Evolutionary conservation across 2,113 vertebrate genomes (phyloP), one percentile per base, ranked within the genome.

Genomic region (Tringa solitaria): DNA sequence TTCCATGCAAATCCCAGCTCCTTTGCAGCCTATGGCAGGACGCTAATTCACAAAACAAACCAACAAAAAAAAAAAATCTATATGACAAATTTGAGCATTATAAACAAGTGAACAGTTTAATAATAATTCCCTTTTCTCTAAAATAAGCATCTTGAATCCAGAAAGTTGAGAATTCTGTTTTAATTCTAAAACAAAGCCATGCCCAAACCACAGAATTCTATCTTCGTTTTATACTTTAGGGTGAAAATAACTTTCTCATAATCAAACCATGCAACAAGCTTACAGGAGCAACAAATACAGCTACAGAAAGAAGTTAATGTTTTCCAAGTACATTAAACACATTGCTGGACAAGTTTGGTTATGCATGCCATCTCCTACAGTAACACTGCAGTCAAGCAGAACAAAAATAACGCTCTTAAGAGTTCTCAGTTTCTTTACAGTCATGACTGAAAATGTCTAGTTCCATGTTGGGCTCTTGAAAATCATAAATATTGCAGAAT

Each of bases 271-370:
- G 27, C 56, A 88, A 28, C 32, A 85, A 59, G 35, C 72, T 95
- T 77, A 89, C 28, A 77, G 57, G 22, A 87, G 57, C n/a, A 89
- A 91, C 21, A 91, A 82, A 56, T 56, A 81, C 33, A 89, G 57
- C 53, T 82, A 82, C 35, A 74, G n/a, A 81, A 82, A 81, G n/a
- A 79, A 96, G 93, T 96, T 97, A 96, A 96, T 94, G 35, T 94
- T 94, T 96, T 87, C 77, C 70, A 91, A 89, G 61, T 41, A 82
- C 53, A 51, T 89, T 87, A 84, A 93, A 87, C 43, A 84, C 59
- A 60, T 45, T 91, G 96, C 80, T 85, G 39, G 82, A 48, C 89
- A 93, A 75, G 77, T 64, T 26, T 76, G 39, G 91, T 84, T 91
- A 95, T 54, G 91, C 93, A 79, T 94, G 84, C 84, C 78, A 83